Evolutionary conservation across 2,113 vertebrate species (phyloP).

Genomic region (Callocephalon fimbriatum): DNA sequence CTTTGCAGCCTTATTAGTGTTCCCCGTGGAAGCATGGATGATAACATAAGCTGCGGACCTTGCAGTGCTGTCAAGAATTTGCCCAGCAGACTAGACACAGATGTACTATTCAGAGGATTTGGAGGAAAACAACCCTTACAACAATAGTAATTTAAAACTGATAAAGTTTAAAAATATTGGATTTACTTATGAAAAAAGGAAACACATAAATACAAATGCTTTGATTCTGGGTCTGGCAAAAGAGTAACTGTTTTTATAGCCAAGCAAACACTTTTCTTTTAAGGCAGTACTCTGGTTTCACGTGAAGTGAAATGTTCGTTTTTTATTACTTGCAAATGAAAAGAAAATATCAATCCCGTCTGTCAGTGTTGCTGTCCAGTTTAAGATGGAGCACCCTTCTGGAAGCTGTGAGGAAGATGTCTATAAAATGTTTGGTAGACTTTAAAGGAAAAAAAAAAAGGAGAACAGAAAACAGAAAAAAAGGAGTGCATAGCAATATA

Average conservation of each 20-base stretch:
- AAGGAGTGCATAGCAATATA: not conserved
- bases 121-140: not conserved
- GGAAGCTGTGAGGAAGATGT: conserved; percentile 38
- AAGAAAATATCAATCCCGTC: conserved; percentile 30
- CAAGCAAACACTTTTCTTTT: conserved; percentile 60
- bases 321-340: conserved; percentile 67
- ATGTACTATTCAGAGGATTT: not conserved
- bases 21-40: not conserved
- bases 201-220: conserved; percentile 47
- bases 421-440: conserved; percentile 52
- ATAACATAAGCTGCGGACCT: not conserved
- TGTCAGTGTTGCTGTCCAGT: conserved; percentile 52
- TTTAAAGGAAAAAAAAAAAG: conserved; percentile 12
- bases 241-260: conserved; percentile 60
- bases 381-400: conserved; percentile 64
- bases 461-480: conserved; percentile 12
- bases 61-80: not conserved
- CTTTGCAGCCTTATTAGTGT: not conserved
- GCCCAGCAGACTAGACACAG: not conserved
- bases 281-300: conserved; percentile 47
- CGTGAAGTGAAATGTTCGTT: conserved; percentile 51
- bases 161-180: conserved; percentile 39
- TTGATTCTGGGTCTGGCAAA: conserved; percentile 59
- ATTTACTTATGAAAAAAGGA: conserved; percentile 52
- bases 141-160: conserved; percentile 37